A percentile compares a stretch with the other conserved stretches of the same genome.
phyloP scores from a whole-genome alignment of 1,140 invertebrate species.

The Orius laevigatus region DNA sequence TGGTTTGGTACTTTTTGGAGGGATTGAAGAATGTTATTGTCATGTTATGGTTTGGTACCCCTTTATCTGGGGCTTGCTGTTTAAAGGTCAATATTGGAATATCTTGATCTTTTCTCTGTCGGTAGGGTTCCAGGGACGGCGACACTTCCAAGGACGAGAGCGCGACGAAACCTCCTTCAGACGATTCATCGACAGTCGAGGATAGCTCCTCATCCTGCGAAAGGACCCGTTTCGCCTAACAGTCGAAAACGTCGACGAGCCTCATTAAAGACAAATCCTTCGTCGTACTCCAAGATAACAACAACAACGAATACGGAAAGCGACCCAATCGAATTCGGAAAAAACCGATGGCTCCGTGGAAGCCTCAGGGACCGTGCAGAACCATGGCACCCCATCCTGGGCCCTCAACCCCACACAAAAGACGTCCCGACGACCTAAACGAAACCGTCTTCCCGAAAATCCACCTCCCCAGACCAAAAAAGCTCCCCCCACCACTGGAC shows the following conservation, averaged over 20 bases:
- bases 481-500: too few species aligned
- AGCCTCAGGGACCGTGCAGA: constrained; percentile 4
- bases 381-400: constrained; percentile 13
- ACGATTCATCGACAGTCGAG: constrained; percentile 1
- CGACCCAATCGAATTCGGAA: not conserved
- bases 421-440: not conserved
- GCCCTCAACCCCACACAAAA: constrained; percentile 9
- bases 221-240: constrained; percentile 7
- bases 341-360: constrained; percentile 12
- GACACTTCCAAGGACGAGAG: constrained; percentile 6
- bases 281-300: constrained; percentile 17
- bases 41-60: too few species aligned
- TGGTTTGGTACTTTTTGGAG: too few species aligned
- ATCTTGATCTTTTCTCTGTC: not conserved
- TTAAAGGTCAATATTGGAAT: too few species aligned
- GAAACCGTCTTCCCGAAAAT: too few species aligned
- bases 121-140: constrained; percentile 3
- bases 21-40: too few species aligned
- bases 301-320: constrained; percentile 24
- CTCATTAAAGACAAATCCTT: constrained; percentile 12
- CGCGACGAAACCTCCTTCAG: not conserved
- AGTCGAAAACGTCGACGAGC: constrained; percentile 16
- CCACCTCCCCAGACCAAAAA: too few species aligned
- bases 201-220: not conserved
- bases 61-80: too few species aligned